Percentiles rank a stretch among this genome's conserved stretches.
Evolutionary conservation across 1,140 invertebrate species (phyloP).

Genomic region (Homarus americanus): DNA sequence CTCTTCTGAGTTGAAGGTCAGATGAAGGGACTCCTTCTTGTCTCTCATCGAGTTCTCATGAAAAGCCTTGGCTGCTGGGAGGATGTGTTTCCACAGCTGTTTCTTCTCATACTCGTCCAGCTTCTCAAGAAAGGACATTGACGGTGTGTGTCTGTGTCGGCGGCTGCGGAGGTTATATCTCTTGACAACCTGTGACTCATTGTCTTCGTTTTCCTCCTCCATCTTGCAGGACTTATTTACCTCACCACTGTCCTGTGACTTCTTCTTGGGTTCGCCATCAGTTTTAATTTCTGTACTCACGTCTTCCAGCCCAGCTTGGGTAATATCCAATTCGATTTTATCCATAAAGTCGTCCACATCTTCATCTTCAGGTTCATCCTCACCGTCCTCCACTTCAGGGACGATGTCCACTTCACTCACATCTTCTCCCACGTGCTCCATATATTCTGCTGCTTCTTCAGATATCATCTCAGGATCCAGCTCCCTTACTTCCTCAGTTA

Average conservation of each 20-base stretch:
- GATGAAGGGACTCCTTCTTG: neutral
- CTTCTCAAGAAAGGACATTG: neutral
- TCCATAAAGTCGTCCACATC: neutral
- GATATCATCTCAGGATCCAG: neutral
- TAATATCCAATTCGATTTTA: neutral
- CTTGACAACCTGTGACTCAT: neutral
- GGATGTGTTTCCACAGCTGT: neutral
- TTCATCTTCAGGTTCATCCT: neutral
- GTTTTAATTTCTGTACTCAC: conserved; percentile 1
- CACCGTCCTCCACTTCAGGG: neutral
- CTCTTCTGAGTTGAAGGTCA: neutral
- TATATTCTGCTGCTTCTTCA: too few relatives aligned
- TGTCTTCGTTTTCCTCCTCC: neutral
- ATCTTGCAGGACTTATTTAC: neutral
- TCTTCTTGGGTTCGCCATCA: too few relatives aligned
- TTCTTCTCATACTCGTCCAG: too few relatives aligned
- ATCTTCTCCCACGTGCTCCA: neutral
- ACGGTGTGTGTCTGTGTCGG: neutral
- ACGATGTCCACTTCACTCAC: neutral
- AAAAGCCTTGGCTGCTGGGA: neutral
- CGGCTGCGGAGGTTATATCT: neutral
- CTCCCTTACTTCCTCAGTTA: too few relatives aligned
- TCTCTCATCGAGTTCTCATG: neutral
- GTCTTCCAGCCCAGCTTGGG: neutral
- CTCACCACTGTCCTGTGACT: too few relatives aligned